These are phyloP conservation scores for Agriopis marginaria DNA, from an alignment of 2,888 invertebrate species.

Conservation along the genomic window DNA sequence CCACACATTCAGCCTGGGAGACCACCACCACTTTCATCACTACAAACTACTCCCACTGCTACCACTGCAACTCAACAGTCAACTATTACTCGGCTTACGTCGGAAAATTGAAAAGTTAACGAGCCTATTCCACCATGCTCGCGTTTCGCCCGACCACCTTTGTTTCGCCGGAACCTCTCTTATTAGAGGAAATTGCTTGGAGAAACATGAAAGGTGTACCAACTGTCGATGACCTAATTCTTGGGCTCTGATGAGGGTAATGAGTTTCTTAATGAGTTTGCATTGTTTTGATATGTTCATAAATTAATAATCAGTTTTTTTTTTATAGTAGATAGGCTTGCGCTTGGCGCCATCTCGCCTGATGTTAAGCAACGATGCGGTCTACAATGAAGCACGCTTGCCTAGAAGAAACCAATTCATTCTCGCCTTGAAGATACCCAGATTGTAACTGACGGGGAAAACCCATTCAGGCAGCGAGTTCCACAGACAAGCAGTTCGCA, in stretches of 20 bases:
- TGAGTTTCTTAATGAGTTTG: constrained; percentile 53
- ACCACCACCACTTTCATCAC: too few species aligned
- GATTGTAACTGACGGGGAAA: too few species aligned
- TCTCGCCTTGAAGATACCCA: too few species aligned
- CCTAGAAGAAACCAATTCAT: too few species aligned
- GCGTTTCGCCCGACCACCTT: constrained; percentile 71
- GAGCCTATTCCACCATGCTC: constrained; percentile 75
- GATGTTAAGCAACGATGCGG: too few species aligned
- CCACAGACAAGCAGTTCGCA: too few species aligned
- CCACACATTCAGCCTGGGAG: too few species aligned
- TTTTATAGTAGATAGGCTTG: too few species aligned
- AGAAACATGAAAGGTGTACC: constrained; percentile 65
- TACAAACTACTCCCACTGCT: constrained; percentile 40
- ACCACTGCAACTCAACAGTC: constrained; percentile 42
- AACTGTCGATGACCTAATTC: constrained; percentile 65
- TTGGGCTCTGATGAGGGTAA: constrained; percentile 49
- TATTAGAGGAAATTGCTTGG: constrained; percentile 72
- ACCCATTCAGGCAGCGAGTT: too few species aligned
- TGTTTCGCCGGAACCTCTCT: constrained; percentile 71
- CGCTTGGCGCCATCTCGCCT: too few species aligned
- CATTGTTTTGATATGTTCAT: constrained; percentile 22
- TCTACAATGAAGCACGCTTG: too few species aligned
- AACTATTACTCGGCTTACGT: constrained; percentile 68
- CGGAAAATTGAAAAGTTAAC: constrained; percentile 84
- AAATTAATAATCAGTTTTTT: neutral